phyloP scores from a whole-genome alignment of 2,113 vertebrate species.

The Saguinus midas region DNA sequence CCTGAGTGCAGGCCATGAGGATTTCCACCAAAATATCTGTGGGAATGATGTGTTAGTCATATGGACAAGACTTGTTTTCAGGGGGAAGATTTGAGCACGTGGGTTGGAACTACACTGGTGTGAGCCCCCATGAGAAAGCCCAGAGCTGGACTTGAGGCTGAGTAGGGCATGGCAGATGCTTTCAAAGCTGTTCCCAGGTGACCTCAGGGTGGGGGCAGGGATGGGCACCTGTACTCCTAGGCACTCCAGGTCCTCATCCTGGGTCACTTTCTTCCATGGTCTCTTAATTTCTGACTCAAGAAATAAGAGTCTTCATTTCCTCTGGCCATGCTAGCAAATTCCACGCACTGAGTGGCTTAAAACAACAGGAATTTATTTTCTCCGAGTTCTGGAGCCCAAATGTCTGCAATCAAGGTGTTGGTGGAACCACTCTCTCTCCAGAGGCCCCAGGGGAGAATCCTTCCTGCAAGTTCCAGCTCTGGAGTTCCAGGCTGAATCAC shows the following conservation, averaged over 20 bases:
- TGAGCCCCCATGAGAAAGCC: fast-evolving
- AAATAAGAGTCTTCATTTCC: fast-evolving
- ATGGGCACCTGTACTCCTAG: fast-evolving
- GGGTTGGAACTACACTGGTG: fast-evolving
- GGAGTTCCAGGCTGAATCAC: fast-evolving
- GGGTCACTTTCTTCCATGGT: too few relatives aligned
- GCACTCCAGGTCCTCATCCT: fast-evolving
- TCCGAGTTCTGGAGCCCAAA: too few relatives aligned
- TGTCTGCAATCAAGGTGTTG: fast-evolving
- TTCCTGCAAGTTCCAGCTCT: background rate
- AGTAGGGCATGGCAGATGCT: fast-evolving
- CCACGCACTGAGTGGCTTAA: fast-evolving
- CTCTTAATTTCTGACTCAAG: background rate
- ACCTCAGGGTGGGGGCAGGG: fast-evolving
- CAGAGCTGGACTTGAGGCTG: fast-evolving
- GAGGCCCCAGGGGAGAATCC: fast-evolving
- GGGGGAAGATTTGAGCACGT: fast-evolving
- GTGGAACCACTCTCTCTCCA: fast-evolving
- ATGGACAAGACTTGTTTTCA: fast-evolving
- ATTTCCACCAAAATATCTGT: too few relatives aligned
- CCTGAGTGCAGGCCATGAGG: background rate
- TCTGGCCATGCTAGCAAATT: background rate
- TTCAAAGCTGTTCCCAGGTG: fast-evolving
- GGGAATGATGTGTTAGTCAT: fast-evolving
- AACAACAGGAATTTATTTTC: fast-evolving